Evolutionary conservation across 2,888 invertebrate species (phyloP), one percentile per base, ranked within the genome.

Genomic region (Bursaphelenchus okinawaensis): DNA sequence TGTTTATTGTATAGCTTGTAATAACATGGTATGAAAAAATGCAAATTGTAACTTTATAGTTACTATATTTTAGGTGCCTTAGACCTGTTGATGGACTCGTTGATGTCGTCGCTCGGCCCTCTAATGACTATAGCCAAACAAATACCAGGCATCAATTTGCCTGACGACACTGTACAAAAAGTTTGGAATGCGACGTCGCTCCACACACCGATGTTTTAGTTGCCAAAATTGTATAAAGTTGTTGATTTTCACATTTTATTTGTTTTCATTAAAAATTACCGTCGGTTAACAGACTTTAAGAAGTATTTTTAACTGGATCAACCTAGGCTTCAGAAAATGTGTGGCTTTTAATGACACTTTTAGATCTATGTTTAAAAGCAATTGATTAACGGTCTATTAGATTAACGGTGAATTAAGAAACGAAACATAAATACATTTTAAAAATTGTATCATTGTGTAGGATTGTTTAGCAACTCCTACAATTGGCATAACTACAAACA

Each of bases 1-100:
- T n/a, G n/a, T n/a, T n/a, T n/a, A n/a, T n/a, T n/a, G n/a, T 7
- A 52, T 8, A 29, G n/a, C 29, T 28, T 57, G 55, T 26, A 55
- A 4, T 3, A 55, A 55, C 3, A 20, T 19, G n/a, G 24, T 55
- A 22, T 23, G 4, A 23, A n/a, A n/a, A n/a, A 23, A 22, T 9
- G 19, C 26, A 26, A 65, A 7, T n/a, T 40, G 40, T n/a, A n/a
- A n/a, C 26, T 66, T 66, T 16, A 22, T 26, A 62, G 4, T 28
- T 16, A 59, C 23, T 55, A 23, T 23, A 40, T 52, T 69, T 52
- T 50, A 69, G 79, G 79, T 40, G 69, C 78, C 0, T 68, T 79
- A 19, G 79, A 79, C 61, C 65, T 79, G 20, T 52, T 79, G 61
- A 77, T 79, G 78, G 79, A 79, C 67, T 67, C 75, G n/a, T 65